These are phyloP conservation scores for Odontesthes bonariensis DNA, from an alignment of 2,113 vertebrate species.

Conservation along the genomic window DNA sequence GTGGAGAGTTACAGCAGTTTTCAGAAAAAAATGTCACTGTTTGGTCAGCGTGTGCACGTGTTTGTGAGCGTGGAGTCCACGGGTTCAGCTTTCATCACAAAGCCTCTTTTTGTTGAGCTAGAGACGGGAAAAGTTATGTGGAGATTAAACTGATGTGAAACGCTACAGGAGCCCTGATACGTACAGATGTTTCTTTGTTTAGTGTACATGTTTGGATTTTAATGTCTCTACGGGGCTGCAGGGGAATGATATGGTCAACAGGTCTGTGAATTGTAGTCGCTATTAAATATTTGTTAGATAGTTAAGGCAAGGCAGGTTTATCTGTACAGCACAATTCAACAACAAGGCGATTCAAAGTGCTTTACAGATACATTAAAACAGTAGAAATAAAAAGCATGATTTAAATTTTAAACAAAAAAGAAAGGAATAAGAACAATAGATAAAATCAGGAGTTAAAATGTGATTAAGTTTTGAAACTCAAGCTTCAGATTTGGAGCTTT, in stretches of 20 bases:
- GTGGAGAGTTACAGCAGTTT: constrained; percentile 3
- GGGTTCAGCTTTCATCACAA: constrained; percentile 50
- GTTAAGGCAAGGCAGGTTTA: no score
- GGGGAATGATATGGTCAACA: background rate
- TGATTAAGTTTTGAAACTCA: no score
- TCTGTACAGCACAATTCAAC: no score
- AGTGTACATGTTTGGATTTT: background rate
- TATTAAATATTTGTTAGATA: background rate
- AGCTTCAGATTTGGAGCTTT: no score
- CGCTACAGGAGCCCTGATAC: background rate
- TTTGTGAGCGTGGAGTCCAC: constrained; percentile 26
- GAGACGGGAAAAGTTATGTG: constrained; percentile 25
- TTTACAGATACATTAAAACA: no score
- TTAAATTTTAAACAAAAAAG: no score
- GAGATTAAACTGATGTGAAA: constrained; percentile 29
- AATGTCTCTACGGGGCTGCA: no score
- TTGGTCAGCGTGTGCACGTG: constrained; percentile 13
- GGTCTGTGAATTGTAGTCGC: background rate
- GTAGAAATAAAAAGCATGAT: no score
- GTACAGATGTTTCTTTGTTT: background rate
- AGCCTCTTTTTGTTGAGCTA: constrained; percentile 60
- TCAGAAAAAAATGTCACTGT: background rate
- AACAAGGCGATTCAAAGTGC: no score
- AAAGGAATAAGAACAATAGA: no score
- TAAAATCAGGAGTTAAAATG: no score